Evolutionary conservation across 2,797 vertebrate species (phyloP), one percentile per base, ranked within the genome.

Genomic region (Antrozous pallidus): DNA sequence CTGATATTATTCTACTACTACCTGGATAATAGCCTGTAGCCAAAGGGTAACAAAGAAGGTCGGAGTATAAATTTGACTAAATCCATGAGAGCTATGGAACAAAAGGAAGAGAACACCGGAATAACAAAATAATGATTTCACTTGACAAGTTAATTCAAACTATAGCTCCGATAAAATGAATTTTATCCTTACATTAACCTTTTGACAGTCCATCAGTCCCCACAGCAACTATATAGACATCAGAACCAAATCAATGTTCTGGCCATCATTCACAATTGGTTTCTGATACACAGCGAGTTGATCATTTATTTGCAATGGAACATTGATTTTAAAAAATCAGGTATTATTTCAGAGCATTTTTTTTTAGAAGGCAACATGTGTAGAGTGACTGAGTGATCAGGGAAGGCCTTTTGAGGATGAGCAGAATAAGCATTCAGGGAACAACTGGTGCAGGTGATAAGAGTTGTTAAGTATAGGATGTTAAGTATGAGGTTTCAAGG

Each of bases 191-290:
- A n/a, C 14, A 61, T 91, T 80, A 58, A 82, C 7, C 9, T 71
- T 81, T 24, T 78, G 63, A 83, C 54, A 88, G 22, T 38, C 18
- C 8, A 47, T 54, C 11, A 82, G n/a, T 5, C 4, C 22, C 20
- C 28, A 74, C 65, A 31, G 71, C 78, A 73, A 79, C 26, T 49
- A 56, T 42, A 85, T 1, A n/a, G 36, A 92, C 28, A 75, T 7
- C 14, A 93, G 90, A 90, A 69, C n/a, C 26, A 85, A 86, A 79
- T 80, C 94, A 90, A 51, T 51, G 42, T 70, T 90, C 49, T 86
- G 31, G 51, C 36, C 22, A 63, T 54, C 16, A 0, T 49, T 88
- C 14, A 38, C 31, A 7, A 61, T 54, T 82, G 77, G 70, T 77
- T 88, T 61, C 86, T 61, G 45, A 47, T 36, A 36, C 22, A 18